Evolutionary conservation across 2,888 invertebrate species (phyloP), one percentile per base, ranked within the genome.

Genomic region (Pachycephus smyrnensis): DNA sequence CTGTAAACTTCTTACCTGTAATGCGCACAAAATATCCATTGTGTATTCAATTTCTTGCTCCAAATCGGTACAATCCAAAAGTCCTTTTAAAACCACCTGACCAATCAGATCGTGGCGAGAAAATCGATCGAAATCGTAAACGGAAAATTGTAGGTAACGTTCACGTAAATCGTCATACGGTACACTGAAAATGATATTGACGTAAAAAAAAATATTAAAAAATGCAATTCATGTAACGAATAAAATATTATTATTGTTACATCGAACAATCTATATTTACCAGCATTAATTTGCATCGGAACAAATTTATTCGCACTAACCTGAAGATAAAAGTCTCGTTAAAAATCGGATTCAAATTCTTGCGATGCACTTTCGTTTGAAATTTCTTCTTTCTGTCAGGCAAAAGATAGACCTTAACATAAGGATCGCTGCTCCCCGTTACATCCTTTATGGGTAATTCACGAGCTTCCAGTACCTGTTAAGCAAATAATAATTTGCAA

Each of bases 101-200:
- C 97, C 97, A 84, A 97, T 97, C 80, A 97, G 93, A 89, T 97
- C 97, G 89, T 97, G 97, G 1, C 97, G 93, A 37, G 97, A 97
- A 93, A 97, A 97, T 76, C 97, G 94, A 90, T 97, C 97, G 92
- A 97, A 97, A 92, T 97, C 97, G 90, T 97, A 97, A 11, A 97
- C 95, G 6, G 96, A 96, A 92, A 97, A 97, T 92, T 97, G 96
- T 0, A 97, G 93, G 88, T 95, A 96, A 76, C 96, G 93, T 82
- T 95, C 94, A 0, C 94, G 93, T 11, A 97, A 92, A 82, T 96
- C 96, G 77, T 96, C 95, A 88, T 96, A 96, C 0, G 94, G 93
- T 0, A 97, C 96, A 85, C 96, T 96, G 92, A 40, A 40, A 40
- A 33, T 32, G 15, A 75, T 15, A 30, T 1, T n/a, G n/a, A n/a